A percentile compares a stretch with the other conserved stretches of the same genome.
phyloP scores from a whole-genome alignment of 2,888 invertebrate genomes.

The Argynnis bischoffii region DNA sequence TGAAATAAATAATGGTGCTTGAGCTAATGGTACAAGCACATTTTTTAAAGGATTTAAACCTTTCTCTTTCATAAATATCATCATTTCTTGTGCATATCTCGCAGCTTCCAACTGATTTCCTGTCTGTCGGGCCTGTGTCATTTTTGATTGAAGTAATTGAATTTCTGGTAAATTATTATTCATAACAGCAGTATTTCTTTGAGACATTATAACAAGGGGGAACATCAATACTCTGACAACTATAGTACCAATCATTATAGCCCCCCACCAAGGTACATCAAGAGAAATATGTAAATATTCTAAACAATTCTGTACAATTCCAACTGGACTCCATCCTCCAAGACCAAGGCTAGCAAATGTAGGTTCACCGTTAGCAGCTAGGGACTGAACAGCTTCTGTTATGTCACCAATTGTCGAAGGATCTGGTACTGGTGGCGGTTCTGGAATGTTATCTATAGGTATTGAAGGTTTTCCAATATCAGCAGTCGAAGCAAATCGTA shows the following conservation, averaged over 20 bases:
- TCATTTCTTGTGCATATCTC: slow-evolving; percentile 89
- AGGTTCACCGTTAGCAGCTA: slow-evolving; percentile 86
- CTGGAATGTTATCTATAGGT: slow-evolving; percentile 67
- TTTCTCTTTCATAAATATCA: slow-evolving; percentile 91
- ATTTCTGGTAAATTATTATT: slow-evolving; percentile 93
- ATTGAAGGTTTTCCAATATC: slow-evolving; percentile 57
- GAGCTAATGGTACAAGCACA: slow-evolving; percentile 88
- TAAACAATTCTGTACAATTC: slow-evolving; percentile 89
- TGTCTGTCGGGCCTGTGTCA: slow-evolving; percentile 92
- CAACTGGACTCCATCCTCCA: slow-evolving; percentile 91
- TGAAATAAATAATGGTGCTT: slow-evolving; percentile 95
- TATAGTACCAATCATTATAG: slow-evolving; percentile 91
- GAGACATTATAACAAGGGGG: slow-evolving; percentile 92
- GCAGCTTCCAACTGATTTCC: slow-evolving; percentile 91
- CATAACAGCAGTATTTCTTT: slow-evolving; percentile 91
- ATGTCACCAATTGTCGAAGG: slow-evolving; percentile 56
- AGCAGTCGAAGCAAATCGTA: slow-evolving; percentile 65
- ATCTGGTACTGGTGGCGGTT: slow-evolving; percentile 74
- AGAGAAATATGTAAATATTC: slow-evolving; percentile 91
- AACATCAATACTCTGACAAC: slow-evolving; percentile 89
- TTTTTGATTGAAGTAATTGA: slow-evolving; percentile 89
- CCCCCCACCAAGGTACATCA: slow-evolving; percentile 96
- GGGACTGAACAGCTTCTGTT: slow-evolving; percentile 65
- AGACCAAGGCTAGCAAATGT: slow-evolving; percentile 91
- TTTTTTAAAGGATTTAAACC: slow-evolving; percentile 91